Evolutionary conservation across 2,888 invertebrate genomes (phyloP).

Genomic region (Anarsia innoxiella): DNA sequence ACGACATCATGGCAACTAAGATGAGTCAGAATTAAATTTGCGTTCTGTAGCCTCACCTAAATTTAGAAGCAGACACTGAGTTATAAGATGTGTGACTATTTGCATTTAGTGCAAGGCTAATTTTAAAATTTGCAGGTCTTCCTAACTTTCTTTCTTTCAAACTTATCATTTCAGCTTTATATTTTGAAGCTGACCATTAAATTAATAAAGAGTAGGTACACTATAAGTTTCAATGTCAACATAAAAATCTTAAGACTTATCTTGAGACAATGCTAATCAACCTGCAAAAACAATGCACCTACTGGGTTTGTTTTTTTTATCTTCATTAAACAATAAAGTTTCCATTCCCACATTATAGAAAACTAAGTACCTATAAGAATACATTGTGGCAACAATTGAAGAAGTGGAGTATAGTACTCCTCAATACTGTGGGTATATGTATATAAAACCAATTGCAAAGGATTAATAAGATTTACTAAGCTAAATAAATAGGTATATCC

Average conservation of each 20-base stretch:
- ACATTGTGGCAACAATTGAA: slow-evolving; percentile 19
- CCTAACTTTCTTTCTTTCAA: no score
- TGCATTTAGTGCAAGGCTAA: slow-evolving; percentile 16
- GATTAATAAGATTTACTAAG: no score
- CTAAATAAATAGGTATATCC: no score
- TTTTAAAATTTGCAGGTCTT: no score
- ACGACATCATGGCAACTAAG: slow-evolving; percentile 27
- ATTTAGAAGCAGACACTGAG: slow-evolving; percentile 40
- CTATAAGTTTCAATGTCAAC: no score
- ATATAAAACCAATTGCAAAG: no score
- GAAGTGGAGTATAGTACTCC: slow-evolving; percentile 20
- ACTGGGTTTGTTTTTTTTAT: slow-evolving; percentile 8
- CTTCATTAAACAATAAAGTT: slow-evolving; percentile 25
- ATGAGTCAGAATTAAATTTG: slow-evolving; percentile 46
- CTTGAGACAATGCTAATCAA: not conserved
- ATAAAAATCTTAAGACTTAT: no score
- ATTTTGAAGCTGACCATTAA: no score
- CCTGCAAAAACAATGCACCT: not conserved
- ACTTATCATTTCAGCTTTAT: no score
- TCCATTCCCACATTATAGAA: slow-evolving; percentile 39
- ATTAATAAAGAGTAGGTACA: no score
- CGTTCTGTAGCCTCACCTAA: slow-evolving; percentile 38
- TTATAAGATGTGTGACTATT: slow-evolving; percentile 24
- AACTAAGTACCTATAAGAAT: no score
- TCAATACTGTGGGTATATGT: no score